phyloP scores from a whole-genome alignment of 2,113 vertebrate species.

The Brevimyrus niger region DNA sequence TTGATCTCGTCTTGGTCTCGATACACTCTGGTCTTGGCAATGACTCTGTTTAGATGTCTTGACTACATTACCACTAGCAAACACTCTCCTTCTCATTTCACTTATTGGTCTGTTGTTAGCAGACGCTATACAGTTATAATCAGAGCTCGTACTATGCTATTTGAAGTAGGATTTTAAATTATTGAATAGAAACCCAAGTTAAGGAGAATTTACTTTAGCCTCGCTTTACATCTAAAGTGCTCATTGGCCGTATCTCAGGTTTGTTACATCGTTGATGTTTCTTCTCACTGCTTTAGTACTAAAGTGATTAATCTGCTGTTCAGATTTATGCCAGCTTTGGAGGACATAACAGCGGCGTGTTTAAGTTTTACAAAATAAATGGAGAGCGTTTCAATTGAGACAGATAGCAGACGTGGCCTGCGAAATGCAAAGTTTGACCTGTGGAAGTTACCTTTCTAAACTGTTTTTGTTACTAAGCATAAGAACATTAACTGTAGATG shows the following conservation, averaged over 20 bases:
- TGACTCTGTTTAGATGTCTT: background rate
- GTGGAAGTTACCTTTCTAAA: slow-evolving; percentile 74
- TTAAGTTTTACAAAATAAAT: slow-evolving; percentile 73
- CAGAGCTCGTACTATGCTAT: background rate
- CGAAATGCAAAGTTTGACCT: slow-evolving; percentile 67
- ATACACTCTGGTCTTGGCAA: too few species aligned
- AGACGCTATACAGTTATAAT: background rate
- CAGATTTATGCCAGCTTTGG: slow-evolving; percentile 56
- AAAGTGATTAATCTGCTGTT: slow-evolving; percentile 64
- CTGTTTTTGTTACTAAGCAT: slow-evolving; percentile 71
- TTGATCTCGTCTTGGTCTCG: too few species aligned
- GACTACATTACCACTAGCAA: background rate
- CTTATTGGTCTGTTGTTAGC: background rate
- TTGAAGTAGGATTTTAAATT: slow-evolving; percentile 7
- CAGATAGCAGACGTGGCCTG: slow-evolving; percentile 65
- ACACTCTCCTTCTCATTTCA: background rate
- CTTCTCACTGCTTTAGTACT: slow-evolving; percentile 57
- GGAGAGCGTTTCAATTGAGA: slow-evolving; percentile 67
- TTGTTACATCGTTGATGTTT: slow-evolving; percentile 48
- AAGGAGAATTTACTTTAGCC: slow-evolving; percentile 49
- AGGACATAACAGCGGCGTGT: slow-evolving; percentile 67
- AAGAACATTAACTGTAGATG: slow-evolving; percentile 72
- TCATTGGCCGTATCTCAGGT: slow-evolving; percentile 46
- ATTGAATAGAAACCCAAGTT: slow-evolving; percentile 34
- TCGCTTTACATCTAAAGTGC: slow-evolving; percentile 50